Percentiles rank a stretch among this genome's conserved stretches.
Evolutionary conservation across 1,140 invertebrate genomes (phyloP).

Genomic region (Ips nitidus): DNA sequence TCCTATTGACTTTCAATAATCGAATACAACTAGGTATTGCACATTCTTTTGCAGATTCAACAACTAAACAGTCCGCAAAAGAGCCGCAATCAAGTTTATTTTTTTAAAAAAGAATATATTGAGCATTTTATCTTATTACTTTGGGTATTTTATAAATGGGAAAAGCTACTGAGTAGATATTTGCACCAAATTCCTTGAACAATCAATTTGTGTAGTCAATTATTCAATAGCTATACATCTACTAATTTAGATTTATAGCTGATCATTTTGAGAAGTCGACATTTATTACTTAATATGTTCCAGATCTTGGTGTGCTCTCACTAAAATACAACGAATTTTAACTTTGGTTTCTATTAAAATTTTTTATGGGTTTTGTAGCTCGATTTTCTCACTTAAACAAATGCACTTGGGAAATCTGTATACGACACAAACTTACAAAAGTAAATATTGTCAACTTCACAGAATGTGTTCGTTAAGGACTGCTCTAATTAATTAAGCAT

Average conservation of each 20-base stretch:
- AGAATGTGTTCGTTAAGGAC: slow-evolving; percentile 12
- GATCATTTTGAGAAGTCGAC: too few relatives aligned
- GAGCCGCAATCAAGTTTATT: slow-evolving; percentile 43
- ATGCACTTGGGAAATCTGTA: slow-evolving; percentile 15
- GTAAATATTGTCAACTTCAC: slow-evolving; percentile 17
- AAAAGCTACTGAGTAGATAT: slow-evolving; percentile 4
- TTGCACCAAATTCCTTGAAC: too few relatives aligned
- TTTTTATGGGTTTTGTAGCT: neutral
- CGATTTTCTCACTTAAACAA: neutral
- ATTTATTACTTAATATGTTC: too few relatives aligned
- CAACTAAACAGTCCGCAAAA: slow-evolving; percentile 41
- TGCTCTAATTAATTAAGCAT: slow-evolving; percentile 5
- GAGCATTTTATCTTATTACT: slow-evolving; percentile 40
- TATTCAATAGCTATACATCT: too few relatives aligned
- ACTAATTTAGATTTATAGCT: too few relatives aligned
- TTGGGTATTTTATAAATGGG: slow-evolving; percentile 30
- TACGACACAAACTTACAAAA: slow-evolving; percentile 14
- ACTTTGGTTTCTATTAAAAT: neutral
- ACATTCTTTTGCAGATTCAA: slow-evolving; percentile 42
- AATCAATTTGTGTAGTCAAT: too few relatives aligned
- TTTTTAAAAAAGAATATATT: slow-evolving; percentile 31
- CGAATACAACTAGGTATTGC: slow-evolving; percentile 36
- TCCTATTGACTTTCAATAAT: slow-evolving; percentile 23
- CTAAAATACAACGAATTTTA: too few relatives aligned
- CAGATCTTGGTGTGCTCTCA: too few relatives aligned